These are phyloP conservation scores for Bombus waltoni DNA, from an alignment of 1,140 invertebrate genomes.

Conservation along the genomic window DNA sequence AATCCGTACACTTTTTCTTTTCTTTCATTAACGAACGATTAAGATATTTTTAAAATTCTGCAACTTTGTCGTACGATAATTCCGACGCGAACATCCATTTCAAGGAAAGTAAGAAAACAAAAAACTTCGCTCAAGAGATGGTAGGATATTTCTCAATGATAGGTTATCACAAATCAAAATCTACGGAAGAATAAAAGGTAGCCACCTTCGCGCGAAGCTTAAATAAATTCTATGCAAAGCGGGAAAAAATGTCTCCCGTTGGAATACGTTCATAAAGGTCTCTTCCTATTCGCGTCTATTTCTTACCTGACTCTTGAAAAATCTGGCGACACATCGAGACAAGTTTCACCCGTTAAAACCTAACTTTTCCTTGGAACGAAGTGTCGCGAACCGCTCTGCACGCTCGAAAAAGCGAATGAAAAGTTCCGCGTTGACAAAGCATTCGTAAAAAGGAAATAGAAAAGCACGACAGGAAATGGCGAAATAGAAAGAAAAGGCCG, in stretches of 20 bases:
- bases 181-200: conserved; percentile 1
- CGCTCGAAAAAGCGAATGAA: conserved; percentile 14
- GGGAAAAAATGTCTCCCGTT: background rate
- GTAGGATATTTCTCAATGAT: background rate
- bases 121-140: background rate
- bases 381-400: background rate
- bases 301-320: background rate
- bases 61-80: too few relatives aligned
- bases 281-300: too few relatives aligned
- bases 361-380: background rate
- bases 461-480: background rate
- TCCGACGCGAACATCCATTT: too few relatives aligned
- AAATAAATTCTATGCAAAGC: conserved; percentile 25
- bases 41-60: too few relatives aligned
- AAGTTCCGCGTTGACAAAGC: background rate
- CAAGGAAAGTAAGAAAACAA: background rate
- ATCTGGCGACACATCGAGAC: background rate
- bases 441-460: conserved; percentile 12
- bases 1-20: background rate
- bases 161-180: conserved; percentile 1
- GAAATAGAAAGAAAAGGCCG: conserved; percentile 23
- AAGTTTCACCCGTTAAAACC: background rate
- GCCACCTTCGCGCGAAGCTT: background rate
- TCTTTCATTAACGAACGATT: background rate
- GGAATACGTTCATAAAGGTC: background rate